A percentile compares a stretch with the other conserved stretches of the same genome.
These are phyloP conservation scores for Drosophila eugracilis DNA, from an alignment of 1,140 invertebrate species.

Conservation along the genomic window DNA sequence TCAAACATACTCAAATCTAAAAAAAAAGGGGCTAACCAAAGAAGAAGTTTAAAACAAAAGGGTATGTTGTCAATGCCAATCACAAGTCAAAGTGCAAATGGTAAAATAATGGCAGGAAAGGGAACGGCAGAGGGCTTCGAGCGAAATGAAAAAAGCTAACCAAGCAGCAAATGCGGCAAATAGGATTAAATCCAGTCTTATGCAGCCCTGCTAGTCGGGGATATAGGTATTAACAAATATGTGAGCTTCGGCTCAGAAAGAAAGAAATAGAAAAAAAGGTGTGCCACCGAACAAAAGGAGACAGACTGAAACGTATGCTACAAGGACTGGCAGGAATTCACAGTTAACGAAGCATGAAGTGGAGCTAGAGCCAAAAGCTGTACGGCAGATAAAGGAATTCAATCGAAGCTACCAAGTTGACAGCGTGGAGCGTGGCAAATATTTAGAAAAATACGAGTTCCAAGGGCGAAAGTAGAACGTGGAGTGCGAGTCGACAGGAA, in stretches of 20 bases:
- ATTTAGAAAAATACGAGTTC: slow-evolving; percentile 43
- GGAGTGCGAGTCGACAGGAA: background rate
- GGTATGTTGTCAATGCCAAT: slow-evolving; percentile 77
- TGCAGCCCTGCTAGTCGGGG: slow-evolving; percentile 51
- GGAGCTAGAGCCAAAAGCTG: slow-evolving; percentile 43
- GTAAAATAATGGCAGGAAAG: slow-evolving; percentile 15
- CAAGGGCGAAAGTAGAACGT: no score
- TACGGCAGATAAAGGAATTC: slow-evolving; percentile 75
- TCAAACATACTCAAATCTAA: slow-evolving; percentile 26
- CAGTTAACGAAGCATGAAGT: slow-evolving; percentile 80
- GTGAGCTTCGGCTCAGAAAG: slow-evolving; percentile 30
- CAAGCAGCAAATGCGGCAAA: slow-evolving; percentile 81
- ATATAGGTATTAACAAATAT: slow-evolving; percentile 79
- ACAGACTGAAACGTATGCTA: slow-evolving; percentile 54
- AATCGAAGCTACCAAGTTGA: slow-evolving; percentile 80
- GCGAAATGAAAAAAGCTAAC: slow-evolving; percentile 72
- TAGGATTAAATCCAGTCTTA: slow-evolving; percentile 82
- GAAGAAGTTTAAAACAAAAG: slow-evolving; percentile 51
- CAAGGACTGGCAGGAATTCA: slow-evolving; percentile 61
- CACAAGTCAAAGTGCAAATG: slow-evolving; percentile 77
- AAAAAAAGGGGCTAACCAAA: slow-evolving; percentile 24
- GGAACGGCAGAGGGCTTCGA: slow-evolving; percentile 14
- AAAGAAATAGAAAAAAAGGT: no score
- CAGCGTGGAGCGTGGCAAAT: slow-evolving; percentile 70
- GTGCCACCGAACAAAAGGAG: slow-evolving; percentile 13